Evolutionary conservation across 2,113 vertebrate genomes (phyloP).

Genomic region (Amphiprion percula): DNA sequence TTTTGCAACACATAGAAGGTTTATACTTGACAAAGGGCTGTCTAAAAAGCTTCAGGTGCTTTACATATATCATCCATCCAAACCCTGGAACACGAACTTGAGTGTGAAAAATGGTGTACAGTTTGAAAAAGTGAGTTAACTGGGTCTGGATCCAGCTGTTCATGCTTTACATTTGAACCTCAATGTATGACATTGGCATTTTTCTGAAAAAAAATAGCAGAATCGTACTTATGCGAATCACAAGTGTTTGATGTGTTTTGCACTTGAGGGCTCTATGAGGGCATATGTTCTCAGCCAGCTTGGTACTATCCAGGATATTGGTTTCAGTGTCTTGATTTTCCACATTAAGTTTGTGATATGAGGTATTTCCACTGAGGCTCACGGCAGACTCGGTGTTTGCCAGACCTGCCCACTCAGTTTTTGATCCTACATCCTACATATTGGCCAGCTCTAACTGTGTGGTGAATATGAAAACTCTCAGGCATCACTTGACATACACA

Average conservation of each 20-base stretch:
- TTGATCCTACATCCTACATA: conserved; percentile 20
- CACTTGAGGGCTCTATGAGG: conserved; percentile 16
- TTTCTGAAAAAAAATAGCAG: not conserved
- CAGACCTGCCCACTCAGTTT: conserved; percentile 14
- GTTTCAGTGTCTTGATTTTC: conserved; percentile 50
- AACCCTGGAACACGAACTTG: not conserved
- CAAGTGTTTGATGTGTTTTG: conserved; percentile 16
- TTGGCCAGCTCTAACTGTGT: conserved; percentile 5
- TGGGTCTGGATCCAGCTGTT: conserved; percentile 1
- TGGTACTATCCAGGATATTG: conserved; percentile 17
- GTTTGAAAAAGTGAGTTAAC: not conserved
- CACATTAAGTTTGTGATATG: conserved; percentile 40
- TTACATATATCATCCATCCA: too few species aligned
- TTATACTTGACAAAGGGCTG: too few species aligned
- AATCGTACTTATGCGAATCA: not conserved
- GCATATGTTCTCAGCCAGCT: not conserved
- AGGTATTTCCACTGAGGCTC: conserved; percentile 46
- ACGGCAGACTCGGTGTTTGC: not conserved
- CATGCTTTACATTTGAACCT: not conserved
- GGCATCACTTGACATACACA: conserved; percentile 24
- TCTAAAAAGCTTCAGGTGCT: too few species aligned
- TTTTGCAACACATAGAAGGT: too few species aligned
- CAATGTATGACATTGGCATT: not conserved
- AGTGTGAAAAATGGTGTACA: not conserved
- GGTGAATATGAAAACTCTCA: conserved; percentile 1